A percentile compares a stretch with the other conserved stretches of the same genome.
Evolutionary conservation across 1,140 invertebrate species (phyloP).

Genomic region (Potamilus streckersoni): DNA sequence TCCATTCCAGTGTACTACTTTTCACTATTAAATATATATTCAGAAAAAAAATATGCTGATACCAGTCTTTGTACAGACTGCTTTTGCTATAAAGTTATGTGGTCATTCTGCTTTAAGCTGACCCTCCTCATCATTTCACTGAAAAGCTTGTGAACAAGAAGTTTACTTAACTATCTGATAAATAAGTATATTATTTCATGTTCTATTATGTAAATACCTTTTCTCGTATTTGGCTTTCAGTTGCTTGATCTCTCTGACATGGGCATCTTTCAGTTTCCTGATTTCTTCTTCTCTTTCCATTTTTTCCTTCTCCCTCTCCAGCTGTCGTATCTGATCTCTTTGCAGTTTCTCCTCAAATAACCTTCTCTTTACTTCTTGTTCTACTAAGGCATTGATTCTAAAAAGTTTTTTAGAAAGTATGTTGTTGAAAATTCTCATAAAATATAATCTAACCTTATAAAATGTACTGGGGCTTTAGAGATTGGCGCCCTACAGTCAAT

Average conservation of each 20-base stretch:
- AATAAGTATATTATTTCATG: too few species aligned
- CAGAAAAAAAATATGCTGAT: not conserved
- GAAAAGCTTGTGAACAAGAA: too few species aligned
- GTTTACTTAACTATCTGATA: too few species aligned
- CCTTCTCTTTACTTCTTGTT: slow-evolving; percentile 67
- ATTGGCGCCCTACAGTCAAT: slow-evolving; percentile 12
- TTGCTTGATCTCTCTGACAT: slow-evolving; percentile 55
- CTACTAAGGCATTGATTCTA: slow-evolving; percentile 65
- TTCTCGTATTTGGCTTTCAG: slow-evolving; percentile 55
- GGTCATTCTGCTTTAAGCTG: not conserved
- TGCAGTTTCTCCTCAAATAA: slow-evolving; percentile 65
- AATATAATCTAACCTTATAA: not conserved
- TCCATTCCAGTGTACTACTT: too few species aligned
- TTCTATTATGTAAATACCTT: slow-evolving; percentile 14
- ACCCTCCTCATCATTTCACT: slow-evolving; percentile 16
- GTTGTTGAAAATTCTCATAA: not conserved
- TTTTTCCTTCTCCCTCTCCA: slow-evolving; percentile 58
- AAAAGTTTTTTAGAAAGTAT: not conserved
- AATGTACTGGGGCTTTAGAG: not conserved
- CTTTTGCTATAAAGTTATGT: too few species aligned
- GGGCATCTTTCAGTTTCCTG: slow-evolving; percentile 53
- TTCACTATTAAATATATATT: too few species aligned
- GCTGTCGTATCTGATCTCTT: slow-evolving; percentile 52
- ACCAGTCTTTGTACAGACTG: not conserved
- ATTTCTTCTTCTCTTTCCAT: slow-evolving; percentile 62